Conservation (phyloP, 2,888 invertebrate species). For the Elysia crispata region DNA sequence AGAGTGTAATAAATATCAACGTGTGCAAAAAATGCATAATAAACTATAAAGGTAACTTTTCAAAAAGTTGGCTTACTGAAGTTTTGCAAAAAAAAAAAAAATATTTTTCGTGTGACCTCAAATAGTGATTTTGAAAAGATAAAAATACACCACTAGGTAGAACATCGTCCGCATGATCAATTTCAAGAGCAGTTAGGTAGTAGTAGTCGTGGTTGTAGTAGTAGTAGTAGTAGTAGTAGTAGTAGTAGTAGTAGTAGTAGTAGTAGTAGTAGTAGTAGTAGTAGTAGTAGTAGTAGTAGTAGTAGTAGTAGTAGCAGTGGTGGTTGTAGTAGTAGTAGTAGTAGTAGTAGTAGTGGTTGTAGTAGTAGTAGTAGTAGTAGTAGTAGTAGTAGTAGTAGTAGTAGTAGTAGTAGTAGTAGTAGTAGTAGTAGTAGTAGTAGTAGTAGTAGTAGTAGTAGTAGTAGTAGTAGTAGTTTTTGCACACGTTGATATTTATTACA, state of each 20-base stretch:
- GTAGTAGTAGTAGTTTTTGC: background rate
- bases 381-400: background rate
- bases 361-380: slow-evolving; percentile 17
- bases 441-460: background rate
- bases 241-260: slow-evolving; percentile 27
- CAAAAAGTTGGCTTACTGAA: too few species aligned
- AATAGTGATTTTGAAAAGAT: too few species aligned
- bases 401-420: slow-evolving; percentile 22
- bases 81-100: too few species aligned
- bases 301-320: slow-evolving; percentile 33
- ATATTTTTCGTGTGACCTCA: too few species aligned
- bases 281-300: slow-evolving; percentile 39
- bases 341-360: slow-evolving; percentile 26
- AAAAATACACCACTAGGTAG: too few species aligned
- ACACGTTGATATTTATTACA: background rate
- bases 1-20: too few species aligned
- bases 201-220: too few species aligned
- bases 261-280: slow-evolving; percentile 32
- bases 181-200: too few species aligned
- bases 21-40: too few species aligned
- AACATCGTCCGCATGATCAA: too few species aligned
- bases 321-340: slow-evolving; percentile 30
- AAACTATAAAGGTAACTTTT: too few species aligned
- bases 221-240: background rate
- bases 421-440: background rate